Conservation (phyloP, 2,888 invertebrate genomes). For the Eupithecia tripunctaria region DNA sequence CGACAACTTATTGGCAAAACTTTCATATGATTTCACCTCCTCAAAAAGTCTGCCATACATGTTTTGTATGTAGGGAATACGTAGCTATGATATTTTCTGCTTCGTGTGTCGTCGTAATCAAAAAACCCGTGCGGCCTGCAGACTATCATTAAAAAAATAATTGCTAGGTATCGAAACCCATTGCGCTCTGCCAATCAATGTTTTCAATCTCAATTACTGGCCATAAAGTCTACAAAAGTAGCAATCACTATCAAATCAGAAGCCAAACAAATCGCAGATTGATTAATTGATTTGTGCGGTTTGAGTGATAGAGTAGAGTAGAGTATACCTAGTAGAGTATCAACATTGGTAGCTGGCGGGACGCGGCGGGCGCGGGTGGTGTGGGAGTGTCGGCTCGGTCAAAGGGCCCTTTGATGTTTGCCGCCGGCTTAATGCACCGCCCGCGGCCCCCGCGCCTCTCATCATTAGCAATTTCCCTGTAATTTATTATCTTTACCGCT, state of each 20-base stretch:
- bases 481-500: constrained; percentile 84
- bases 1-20: constrained; percentile 27
- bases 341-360: constrained; percentile 55
- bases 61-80: background rate
- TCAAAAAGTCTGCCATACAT: background rate
- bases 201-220: constrained; percentile 10
- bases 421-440: constrained; percentile 85
- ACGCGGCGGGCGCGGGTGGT: constrained; percentile 57
- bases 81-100: background rate
- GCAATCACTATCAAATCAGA: constrained; percentile 52
- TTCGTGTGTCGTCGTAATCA: background rate
- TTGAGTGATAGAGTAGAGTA: constrained; percentile 46
- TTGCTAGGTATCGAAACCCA: background rate
- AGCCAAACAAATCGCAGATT: constrained; percentile 57
- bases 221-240: constrained; percentile 12
- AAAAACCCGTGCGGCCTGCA: background rate
- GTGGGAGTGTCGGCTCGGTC: constrained; percentile 83
- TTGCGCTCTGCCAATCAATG: background rate
- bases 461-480: constrained; percentile 85
- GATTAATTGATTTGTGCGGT: constrained; percentile 76
- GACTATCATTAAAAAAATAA: background rate
- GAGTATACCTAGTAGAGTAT: constrained; percentile 31
- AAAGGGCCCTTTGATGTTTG: constrained; percentile 84
- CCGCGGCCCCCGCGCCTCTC: constrained; percentile 79
- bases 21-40: background rate